These are phyloP conservation scores for Plutella xylostella DNA, from an alignment of 2,888 invertebrate genomes.

Conservation along the genomic window DNA sequence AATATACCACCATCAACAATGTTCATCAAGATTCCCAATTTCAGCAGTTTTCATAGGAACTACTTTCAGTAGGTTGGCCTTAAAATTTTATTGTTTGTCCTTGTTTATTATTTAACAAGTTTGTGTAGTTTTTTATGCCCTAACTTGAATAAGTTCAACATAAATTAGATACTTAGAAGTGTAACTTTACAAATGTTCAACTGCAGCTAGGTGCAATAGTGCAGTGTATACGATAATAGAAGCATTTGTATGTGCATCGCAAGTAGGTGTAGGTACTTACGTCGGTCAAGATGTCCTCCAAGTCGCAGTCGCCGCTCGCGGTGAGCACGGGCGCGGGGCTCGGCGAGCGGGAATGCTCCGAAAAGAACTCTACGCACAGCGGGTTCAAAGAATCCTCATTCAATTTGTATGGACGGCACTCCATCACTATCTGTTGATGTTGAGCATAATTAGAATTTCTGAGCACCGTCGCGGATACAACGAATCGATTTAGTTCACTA, in stretches of 20 bases:
- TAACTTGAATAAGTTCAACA: no score
- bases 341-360: constrained; percentile 43
- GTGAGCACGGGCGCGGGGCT: constrained; percentile 52
- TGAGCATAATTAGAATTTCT: constrained; percentile 28
- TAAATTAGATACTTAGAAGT: no score
- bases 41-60: no score
- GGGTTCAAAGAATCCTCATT: constrained; percentile 51
- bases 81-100: no score
- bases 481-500: constrained; percentile 15
- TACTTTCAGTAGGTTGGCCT: no score
- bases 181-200: no score
- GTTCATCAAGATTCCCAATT: no score
- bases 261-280: constrained; percentile 33
- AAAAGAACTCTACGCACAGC: constrained; percentile 46
- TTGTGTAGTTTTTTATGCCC: no score
- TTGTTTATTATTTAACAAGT: no score
- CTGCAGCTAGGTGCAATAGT: no score
- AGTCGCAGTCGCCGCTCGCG: constrained; percentile 52
- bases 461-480: constrained; percentile 8
- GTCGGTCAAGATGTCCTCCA: constrained; percentile 67
- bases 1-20: no score
- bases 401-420: constrained; percentile 56
- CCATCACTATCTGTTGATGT: constrained; percentile 62
- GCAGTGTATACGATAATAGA: no score
- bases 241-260: constrained; percentile 3